A percentile compares a stretch with the other conserved stretches of the same genome.
Conservation (phyloP, 2,113 vertebrate species). For the Amazona vittata region DNA sequence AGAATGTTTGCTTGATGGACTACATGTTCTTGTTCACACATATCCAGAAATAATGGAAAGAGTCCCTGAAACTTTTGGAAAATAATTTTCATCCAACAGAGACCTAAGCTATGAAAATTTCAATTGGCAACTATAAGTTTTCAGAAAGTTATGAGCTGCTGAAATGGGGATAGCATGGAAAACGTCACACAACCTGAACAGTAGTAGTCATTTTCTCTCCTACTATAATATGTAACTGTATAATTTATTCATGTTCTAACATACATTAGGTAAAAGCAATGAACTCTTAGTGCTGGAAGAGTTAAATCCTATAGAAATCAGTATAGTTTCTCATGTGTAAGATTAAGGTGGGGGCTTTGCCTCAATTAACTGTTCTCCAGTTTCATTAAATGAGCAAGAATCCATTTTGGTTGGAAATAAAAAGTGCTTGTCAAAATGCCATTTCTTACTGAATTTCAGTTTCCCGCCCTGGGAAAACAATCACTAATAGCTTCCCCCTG, state of each 20-base stretch:
- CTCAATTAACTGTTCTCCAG: constrained; percentile 27
- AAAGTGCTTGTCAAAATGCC: constrained; percentile 64
- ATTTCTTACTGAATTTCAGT: constrained; percentile 46
- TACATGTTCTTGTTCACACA: background rate
- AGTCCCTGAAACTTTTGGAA: background rate
- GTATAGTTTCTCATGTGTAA: background rate
- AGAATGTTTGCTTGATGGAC: background rate
- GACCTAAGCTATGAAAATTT: background rate
- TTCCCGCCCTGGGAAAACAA: constrained; percentile 41
- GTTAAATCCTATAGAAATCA: background rate
- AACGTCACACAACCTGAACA: constrained; percentile 22
- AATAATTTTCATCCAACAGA: background rate
- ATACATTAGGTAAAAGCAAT: background rate
- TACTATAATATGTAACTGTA: background rate
- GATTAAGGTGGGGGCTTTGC: background rate
- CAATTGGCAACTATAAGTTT: background rate
- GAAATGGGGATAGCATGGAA: constrained; percentile 6
- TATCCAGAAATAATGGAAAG: background rate
- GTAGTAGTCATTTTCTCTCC: constrained; percentile 30
- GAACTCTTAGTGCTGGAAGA: background rate
- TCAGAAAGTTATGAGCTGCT: constrained; percentile 26
- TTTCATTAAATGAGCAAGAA: constrained; percentile 14
- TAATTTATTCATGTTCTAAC: constrained; percentile 57
- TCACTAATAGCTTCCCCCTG: background rate
- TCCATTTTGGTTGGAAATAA: constrained; percentile 10